Percentiles rank a stretch among this genome's conserved stretches.
Conservation (phyloP, 1,140 invertebrate species). For the Asobara japonica region DNA sequence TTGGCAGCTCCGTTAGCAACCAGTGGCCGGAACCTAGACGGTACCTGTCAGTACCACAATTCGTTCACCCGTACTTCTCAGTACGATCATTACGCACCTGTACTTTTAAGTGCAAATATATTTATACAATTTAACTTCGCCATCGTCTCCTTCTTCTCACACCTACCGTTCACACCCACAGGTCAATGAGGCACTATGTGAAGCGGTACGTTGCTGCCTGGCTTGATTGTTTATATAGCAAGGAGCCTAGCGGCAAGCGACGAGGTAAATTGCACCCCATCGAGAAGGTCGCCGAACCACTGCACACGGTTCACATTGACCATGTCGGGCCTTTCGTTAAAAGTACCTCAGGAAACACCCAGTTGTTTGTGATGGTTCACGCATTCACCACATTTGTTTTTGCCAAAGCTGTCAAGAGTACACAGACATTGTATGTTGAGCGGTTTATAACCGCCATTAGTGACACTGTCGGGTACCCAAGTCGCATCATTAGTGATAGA, state of each 20-base stretch:
- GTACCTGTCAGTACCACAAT: too few species aligned
- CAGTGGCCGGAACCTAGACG: too few species aligned
- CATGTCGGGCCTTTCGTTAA: constrained; percentile 47
- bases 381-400: constrained; percentile 54
- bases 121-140: too few species aligned
- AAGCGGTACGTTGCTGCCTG: constrained; percentile 44
- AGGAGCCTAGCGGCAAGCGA: constrained; percentile 42
- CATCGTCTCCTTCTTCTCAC: too few species aligned
- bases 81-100: too few species aligned
- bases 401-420: constrained; percentile 44
- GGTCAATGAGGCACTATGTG: constrained; percentile 44
- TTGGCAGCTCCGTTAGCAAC: too few species aligned
- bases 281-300: constrained; percentile 44
- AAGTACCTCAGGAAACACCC: constrained; percentile 33
- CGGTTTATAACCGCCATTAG: too few species aligned
- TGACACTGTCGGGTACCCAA: too few species aligned
- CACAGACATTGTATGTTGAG: constrained; percentile 23
- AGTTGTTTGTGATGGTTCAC: constrained; percentile 52
- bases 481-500: too few species aligned
- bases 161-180: too few species aligned
- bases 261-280: constrained; percentile 49
- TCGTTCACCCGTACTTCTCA: too few species aligned
- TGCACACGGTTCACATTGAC: constrained; percentile 52
- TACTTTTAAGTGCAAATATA: too few species aligned
- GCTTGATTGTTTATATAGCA: constrained; percentile 44